These are phyloP conservation scores for Tiliacea aurago DNA, from an alignment of 2,888 invertebrate genomes.

Conservation along the genomic window DNA sequence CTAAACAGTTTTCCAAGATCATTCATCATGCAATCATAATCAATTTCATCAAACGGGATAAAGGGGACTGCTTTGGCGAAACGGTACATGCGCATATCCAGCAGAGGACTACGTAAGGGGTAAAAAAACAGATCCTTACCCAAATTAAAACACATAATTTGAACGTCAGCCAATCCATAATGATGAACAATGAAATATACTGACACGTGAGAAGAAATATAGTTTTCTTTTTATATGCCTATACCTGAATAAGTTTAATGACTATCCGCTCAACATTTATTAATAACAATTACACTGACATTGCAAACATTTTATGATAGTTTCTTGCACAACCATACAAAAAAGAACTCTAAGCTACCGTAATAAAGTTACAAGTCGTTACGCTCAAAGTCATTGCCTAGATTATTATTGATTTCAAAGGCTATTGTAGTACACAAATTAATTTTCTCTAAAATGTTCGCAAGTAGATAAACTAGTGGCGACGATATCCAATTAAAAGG, in stretches of 20 bases:
- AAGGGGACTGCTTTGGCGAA: not conserved
- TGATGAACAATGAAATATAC: slow-evolving; percentile 33
- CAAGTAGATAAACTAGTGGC: slow-evolving; percentile 27
- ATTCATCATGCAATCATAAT: not conserved
- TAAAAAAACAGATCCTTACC: slow-evolving; percentile 46
- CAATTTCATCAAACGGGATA: not conserved
- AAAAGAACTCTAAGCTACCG: not conserved
- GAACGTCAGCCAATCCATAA: slow-evolving; percentile 48
- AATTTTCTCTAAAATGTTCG: slow-evolving; percentile 52
- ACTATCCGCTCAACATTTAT: slow-evolving; percentile 47
- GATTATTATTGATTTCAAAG: slow-evolving; percentile 36
- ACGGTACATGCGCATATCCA: too few species aligned
- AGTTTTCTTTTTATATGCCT: slow-evolving; percentile 56
- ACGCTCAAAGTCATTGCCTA: not conserved
- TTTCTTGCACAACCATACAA: not conserved
- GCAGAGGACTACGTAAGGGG: not conserved
- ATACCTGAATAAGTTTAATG: slow-evolving; percentile 38
- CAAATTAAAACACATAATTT: slow-evolving; percentile 44
- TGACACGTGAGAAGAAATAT: slow-evolving; percentile 35
- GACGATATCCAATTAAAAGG: slow-evolving; percentile 43
- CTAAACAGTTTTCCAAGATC: not conserved
- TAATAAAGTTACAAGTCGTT: slow-evolving; percentile 14
- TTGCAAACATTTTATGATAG: slow-evolving; percentile 35
- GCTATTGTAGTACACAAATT: slow-evolving; percentile 55
- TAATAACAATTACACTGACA: slow-evolving; percentile 53